phyloP scores from a whole-genome alignment of 2,888 invertebrate genomes.

The Chalcosyrphus nemorum region DNA sequence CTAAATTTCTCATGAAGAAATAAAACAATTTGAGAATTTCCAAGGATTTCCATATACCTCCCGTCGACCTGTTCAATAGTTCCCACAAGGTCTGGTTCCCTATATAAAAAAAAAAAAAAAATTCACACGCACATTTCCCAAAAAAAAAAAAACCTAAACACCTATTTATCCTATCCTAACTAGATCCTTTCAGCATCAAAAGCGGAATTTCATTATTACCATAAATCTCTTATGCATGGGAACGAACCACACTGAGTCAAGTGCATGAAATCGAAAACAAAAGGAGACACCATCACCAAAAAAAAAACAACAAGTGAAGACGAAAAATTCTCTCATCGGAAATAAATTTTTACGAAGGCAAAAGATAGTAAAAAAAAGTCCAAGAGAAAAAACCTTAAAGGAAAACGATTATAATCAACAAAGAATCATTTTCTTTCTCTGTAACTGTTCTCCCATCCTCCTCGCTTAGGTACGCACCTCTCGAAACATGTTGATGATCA shows the following conservation, averaged over 20 bases:
- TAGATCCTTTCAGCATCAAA: constrained; percentile 59
- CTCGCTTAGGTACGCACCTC: constrained; percentile 33
- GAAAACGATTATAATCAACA: constrained; percentile 58
- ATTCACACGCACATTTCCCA: constrained; percentile 54
- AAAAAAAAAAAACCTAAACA: too few species aligned
- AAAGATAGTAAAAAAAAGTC: constrained; percentile 2
- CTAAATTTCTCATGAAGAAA: neutral
- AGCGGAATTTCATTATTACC: constrained; percentile 54
- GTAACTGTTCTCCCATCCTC: constrained; percentile 58
- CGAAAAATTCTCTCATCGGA: constrained; percentile 69
- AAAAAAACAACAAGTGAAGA: constrained; percentile 31
- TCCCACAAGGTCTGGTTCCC: constrained; percentile 32
- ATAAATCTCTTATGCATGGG: constrained; percentile 63
- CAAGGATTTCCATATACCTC: constrained; percentile 31
- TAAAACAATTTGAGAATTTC: neutral
- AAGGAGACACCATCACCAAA: constrained; percentile 36
- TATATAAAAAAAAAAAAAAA: neutral
- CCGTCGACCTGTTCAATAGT: constrained; percentile 1
- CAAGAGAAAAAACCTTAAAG: constrained; percentile 6
- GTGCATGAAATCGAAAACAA: constrained; percentile 70
- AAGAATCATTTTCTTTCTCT: constrained; percentile 61
- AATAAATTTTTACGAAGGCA: constrained; percentile 54
- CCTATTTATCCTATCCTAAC: constrained; percentile 22
- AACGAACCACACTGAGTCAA: constrained; percentile 57
- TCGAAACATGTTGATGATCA: constrained; percentile 34